Evolutionary conservation across 1,140 invertebrate genomes (phyloP), one percentile per base, ranked within the genome.

Genomic region (Cyrtorhinus lividipennis): DNA sequence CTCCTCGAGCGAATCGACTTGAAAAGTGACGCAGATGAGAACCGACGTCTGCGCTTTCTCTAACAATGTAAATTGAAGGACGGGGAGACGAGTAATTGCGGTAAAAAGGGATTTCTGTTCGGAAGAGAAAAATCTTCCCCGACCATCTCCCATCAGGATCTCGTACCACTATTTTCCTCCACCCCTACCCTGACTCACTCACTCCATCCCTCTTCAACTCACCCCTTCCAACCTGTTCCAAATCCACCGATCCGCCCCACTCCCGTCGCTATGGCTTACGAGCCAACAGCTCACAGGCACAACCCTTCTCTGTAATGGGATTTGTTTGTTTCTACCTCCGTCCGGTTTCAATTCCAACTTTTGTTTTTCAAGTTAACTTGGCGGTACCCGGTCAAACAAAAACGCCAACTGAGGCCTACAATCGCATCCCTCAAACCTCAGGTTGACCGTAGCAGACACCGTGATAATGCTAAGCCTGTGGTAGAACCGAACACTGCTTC

Each of bases 11-110:
- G 48, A 20, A 53, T 53, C 20, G 48, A 53, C 48, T 53, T 20
- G 18, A 53, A 53, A 53, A 53, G 48, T 53, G 48, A 53, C 48
- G 48, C 48, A 13, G 48, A 53, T 53, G 48, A 53, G 48, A 53
- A 53, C 48, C 48, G 48, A 53, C 48, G 48, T 53, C 48, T 53
- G 48, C 48, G 48, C 48, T 53, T 53, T 53, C 48, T 53, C 48
- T 53, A 53, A 53, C 48, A 53, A 53, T 53, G 48, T 53, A 53
- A 15, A 53, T 53, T 53, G 48, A 15, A 20, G 48, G 48, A 15
- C 5, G 48, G 20, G 48, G 5, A 22, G 20, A 53, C 48, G 48
- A 53, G 48, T 53, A 53, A 53, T 53, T 53, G 48, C 10, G 48
- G 48, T 22, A 12, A 53, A 53, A 53, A 20, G 30, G 30, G 48